A percentile compares a stretch with the other conserved stretches of the same genome.
These are phyloP conservation scores for Nomada fabriciana DNA, from an alignment of 2,888 invertebrate species.

Conservation along the genomic window DNA sequence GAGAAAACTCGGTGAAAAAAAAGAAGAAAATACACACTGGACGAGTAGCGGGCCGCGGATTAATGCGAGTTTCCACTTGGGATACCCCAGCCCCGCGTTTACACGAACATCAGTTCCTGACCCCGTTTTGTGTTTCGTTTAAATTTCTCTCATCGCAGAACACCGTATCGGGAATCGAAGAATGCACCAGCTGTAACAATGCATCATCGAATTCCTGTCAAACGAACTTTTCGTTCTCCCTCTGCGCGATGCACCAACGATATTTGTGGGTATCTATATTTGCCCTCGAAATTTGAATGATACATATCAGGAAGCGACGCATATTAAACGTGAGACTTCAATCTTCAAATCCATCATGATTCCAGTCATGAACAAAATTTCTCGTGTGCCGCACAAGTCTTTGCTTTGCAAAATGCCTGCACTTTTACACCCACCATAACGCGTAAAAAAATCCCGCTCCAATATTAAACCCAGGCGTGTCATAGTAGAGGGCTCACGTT, in stretches of 20 bases:
- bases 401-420: no score
- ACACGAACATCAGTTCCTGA: slow-evolving; percentile 56
- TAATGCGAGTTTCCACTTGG: slow-evolving; percentile 64
- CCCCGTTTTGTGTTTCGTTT: slow-evolving; percentile 55
- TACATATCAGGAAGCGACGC: not conserved
- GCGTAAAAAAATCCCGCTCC: no score
- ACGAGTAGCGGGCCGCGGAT: slow-evolving; percentile 55
- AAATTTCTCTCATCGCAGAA: slow-evolving; percentile 48
- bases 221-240: slow-evolving; percentile 43
- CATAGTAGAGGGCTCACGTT: no score
- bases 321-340: not conserved
- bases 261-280: not conserved
- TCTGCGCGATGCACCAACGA: slow-evolving; percentile 6
- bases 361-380: no score
- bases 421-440: no score
- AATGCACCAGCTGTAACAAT: slow-evolving; percentile 42
- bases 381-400: no score
- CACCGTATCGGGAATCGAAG: slow-evolving; percentile 52
- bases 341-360: no score
- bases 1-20: slow-evolving; percentile 4
- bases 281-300: not conserved
- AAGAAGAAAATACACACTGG: slow-evolving; percentile 34
- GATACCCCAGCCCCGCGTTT: slow-evolving; percentile 39
- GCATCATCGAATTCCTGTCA: slow-evolving; percentile 41
- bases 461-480: no score